Evolutionary conservation across 1,140 invertebrate species (phyloP).

Genomic region (Drosophila micromelanica): DNA sequence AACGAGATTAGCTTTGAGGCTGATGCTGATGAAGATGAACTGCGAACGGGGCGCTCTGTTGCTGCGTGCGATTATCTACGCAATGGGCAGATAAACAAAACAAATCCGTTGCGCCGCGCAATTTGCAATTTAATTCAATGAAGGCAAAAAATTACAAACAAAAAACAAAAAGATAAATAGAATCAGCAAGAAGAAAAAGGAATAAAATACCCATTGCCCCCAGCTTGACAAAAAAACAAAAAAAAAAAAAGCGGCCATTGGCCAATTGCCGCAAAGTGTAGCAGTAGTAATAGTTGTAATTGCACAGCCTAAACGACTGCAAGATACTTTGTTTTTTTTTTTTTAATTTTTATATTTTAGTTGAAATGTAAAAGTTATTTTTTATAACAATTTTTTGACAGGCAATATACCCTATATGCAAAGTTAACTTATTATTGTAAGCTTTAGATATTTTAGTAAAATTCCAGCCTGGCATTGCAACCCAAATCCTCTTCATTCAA

Average conservation of each 20-base stretch:
- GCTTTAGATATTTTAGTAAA: too few species aligned
- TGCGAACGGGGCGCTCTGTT: constrained; percentile 1
- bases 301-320: not conserved
- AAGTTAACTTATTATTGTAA: too few species aligned
- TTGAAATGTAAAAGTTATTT: too few species aligned
- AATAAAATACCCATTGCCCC: constrained; percentile 13
- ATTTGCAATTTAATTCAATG: constrained; percentile 80
- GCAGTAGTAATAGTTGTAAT: not conserved
- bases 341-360: too few species aligned
- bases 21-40: constrained; percentile 53
- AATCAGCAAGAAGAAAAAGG: not conserved
- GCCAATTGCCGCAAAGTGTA: constrained; percentile 8
- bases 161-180: constrained; percentile 15
- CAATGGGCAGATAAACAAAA: constrained; percentile 42
- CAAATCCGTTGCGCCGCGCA: constrained; percentile 51
- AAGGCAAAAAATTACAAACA: constrained; percentile 50
- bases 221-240: constrained; percentile 29
- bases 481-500: too few species aligned
- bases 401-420: too few species aligned
- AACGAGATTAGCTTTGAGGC: constrained; percentile 34
- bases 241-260: constrained; percentile 6
- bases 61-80: constrained; percentile 13
- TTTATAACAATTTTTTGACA: too few species aligned
- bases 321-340: too few species aligned
- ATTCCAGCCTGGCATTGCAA: too few species aligned